A percentile compares a stretch with the other conserved stretches of the same genome.
Conservation (phyloP, 2,888 invertebrate genomes). For the Microctonus aethiopoides region DNA sequence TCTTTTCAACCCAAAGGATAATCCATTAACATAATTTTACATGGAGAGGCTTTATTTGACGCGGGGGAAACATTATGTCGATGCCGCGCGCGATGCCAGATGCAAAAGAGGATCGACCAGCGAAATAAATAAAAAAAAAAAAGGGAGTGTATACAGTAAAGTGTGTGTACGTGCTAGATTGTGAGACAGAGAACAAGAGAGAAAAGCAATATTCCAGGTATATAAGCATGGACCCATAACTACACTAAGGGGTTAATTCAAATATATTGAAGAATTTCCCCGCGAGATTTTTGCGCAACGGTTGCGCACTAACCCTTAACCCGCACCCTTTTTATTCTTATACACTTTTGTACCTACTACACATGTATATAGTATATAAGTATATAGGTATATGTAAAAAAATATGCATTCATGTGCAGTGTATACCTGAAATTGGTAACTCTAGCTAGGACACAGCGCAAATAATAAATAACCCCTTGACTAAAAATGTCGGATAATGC, state of each 20-base stretch:
- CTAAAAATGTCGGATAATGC: slow-evolving; percentile 30
- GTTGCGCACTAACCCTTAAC: slow-evolving; percentile 39
- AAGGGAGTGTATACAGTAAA: slow-evolving; percentile 20
- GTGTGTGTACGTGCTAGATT: slow-evolving; percentile 1
- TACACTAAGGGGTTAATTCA: slow-evolving; percentile 63
- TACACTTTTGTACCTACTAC: slow-evolving; percentile 23
- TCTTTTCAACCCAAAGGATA: slow-evolving; percentile 58
- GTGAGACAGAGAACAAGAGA: slow-evolving; percentile 50
- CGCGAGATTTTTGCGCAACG: slow-evolving; percentile 63
- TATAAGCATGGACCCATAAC: slow-evolving; percentile 33
- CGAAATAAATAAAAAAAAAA: slow-evolving; percentile 31
- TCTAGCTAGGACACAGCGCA: no score
- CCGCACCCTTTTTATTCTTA: slow-evolving; percentile 29
- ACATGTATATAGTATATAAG: no score
- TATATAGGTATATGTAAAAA: no score
- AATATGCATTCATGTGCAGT: no score
- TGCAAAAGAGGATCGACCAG: slow-evolving; percentile 58
- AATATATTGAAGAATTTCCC: slow-evolving; percentile 64
- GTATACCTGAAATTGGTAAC: slow-evolving; percentile 58
- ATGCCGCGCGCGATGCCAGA: slow-evolving; percentile 60
- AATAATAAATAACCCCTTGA: slow-evolving; percentile 33
- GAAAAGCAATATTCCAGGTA: slow-evolving; percentile 56
- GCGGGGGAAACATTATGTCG: slow-evolving; percentile 60
- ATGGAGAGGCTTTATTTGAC: slow-evolving; percentile 52
- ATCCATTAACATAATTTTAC: slow-evolving; percentile 68